phyloP scores from a whole-genome alignment of 2,888 invertebrate species.

The Dryadula phaetusa region DNA sequence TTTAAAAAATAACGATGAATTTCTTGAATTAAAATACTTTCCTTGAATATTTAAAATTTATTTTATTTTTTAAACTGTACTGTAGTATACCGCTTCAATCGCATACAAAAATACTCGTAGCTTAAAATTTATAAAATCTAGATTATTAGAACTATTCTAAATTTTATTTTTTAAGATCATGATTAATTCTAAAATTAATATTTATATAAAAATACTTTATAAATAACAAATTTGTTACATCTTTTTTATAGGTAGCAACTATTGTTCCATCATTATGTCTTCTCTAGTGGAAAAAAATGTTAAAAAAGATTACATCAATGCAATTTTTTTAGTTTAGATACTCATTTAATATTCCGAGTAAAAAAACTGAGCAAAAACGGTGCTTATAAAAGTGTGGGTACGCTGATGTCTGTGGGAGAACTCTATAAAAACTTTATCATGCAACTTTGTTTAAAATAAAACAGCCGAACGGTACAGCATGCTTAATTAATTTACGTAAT shows the following conservation, averaged over 20 bases:
- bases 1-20: too few relatives aligned
- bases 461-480: background rate
- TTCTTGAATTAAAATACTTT: too few relatives aligned
- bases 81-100: too few relatives aligned
- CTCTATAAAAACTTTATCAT: background rate
- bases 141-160: too few relatives aligned
- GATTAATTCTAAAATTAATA: too few relatives aligned
- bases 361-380: conserved; percentile 10
- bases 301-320: background rate
- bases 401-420: conserved; percentile 11
- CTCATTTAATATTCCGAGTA: conserved; percentile 10
- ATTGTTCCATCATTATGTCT: background rate
- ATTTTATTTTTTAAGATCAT: too few relatives aligned
- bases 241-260: background rate
- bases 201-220: too few relatives aligned
- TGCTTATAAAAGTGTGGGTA: conserved; percentile 4
- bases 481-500: conserved; percentile 12
- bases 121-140: too few relatives aligned
- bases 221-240: background rate
- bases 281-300: background rate
- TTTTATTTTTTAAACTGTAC: too few relatives aligned
- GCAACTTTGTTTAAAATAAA: conserved; percentile 14
- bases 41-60: too few relatives aligned
- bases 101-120: too few relatives aligned
- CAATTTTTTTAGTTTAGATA: conserved; percentile 2